Percentiles rank a stretch among this genome's conserved stretches.
Conservation (phyloP, 2,797 vertebrate species). For the Lemur catta region DNA sequence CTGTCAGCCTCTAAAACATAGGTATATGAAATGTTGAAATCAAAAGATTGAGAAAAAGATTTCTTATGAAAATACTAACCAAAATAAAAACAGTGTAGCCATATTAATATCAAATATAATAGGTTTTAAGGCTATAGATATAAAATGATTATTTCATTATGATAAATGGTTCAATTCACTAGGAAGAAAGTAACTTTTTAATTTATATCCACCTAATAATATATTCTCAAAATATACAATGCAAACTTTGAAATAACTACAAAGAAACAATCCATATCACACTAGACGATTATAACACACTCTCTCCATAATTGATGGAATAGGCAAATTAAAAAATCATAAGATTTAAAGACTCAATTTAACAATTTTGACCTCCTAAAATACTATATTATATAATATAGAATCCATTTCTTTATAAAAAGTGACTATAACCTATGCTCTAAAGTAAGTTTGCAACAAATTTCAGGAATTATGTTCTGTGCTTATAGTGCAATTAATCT, state of each 20-base stretch:
- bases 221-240: constrained; percentile 18
- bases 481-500: not conserved
- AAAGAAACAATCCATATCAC: not conserved
- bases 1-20: not conserved
- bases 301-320: not conserved
- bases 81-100: not conserved
- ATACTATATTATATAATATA: not conserved
- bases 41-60: not conserved
- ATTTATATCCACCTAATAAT: not conserved
- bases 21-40: not conserved
- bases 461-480: constrained; percentile 23
- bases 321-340: not conserved
- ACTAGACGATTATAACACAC: not conserved
- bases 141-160: not conserved
- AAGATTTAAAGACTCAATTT: constrained; percentile 7
- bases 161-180: not conserved
- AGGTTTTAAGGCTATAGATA: not conserved
- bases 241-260: not conserved
- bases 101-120: constrained; percentile 9
- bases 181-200: not conserved
- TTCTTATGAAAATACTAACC: not conserved
- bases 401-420: not conserved
- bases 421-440: not conserved
- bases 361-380: constrained; percentile 17
- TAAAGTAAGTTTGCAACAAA: not conserved